Evolutionary conservation across 2,888 invertebrate genomes (phyloP).

Genomic region (Macaria liturata): DNA sequence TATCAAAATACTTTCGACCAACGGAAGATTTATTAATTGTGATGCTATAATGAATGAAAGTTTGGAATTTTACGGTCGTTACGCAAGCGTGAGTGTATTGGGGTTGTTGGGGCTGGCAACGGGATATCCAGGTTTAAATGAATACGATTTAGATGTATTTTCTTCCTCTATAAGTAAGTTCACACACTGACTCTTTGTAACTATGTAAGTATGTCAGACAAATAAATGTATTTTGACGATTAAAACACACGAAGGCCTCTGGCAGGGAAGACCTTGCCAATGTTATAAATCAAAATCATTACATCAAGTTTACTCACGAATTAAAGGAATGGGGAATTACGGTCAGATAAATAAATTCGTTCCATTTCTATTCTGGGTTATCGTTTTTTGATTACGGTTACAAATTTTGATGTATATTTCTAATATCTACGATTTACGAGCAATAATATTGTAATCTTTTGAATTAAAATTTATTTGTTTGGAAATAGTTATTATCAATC

Average conservation of each 20-base stretch:
- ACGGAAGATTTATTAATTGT: slow-evolving; percentile 28
- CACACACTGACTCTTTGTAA: no score
- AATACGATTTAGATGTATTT: neutral
- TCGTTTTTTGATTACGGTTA: neutral
- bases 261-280: neutral
- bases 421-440: neutral
- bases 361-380: slow-evolving; percentile 5
- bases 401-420: slow-evolving; percentile 1
- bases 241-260: no score
- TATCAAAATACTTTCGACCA: slow-evolving; percentile 48
- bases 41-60: slow-evolving; percentile 26
- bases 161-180: no score
- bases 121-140: neutral
- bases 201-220: no score
- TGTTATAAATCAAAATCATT: neutral
- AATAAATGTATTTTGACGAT: no score
- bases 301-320: neutral
- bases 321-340: neutral
- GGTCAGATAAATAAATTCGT: slow-evolving; percentile 1
- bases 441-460: no score
- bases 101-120: slow-evolving; percentile 5
- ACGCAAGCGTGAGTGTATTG: slow-evolving; percentile 15
- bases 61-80: slow-evolving; percentile 19
- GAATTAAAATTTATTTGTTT: no score
- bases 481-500: no score